Evolutionary conservation across 2,888 invertebrate species (phyloP).

Genomic region (Pemphredon lugubris): DNA sequence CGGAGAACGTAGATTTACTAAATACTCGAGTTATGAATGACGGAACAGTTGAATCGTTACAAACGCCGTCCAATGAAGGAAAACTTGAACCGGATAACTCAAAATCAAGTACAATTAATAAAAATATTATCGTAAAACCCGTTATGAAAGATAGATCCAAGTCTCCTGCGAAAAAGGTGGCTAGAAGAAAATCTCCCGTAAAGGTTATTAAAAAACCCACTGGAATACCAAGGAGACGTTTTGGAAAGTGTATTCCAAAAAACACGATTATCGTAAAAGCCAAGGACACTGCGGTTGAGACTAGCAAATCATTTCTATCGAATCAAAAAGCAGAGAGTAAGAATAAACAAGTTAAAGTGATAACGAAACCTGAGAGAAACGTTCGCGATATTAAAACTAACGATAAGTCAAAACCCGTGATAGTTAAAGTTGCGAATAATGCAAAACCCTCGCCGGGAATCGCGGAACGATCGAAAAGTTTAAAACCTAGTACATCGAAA

Average conservation of each 20-base stretch:
- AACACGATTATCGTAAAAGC: slow-evolving; percentile 50
- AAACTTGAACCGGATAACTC: no score
- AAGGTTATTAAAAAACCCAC: slow-evolving; percentile 65
- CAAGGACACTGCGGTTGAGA: slow-evolving; percentile 49
- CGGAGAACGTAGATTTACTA: background rate
- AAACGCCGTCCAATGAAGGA: no score
- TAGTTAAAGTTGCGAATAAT: background rate
- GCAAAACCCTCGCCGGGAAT: background rate
- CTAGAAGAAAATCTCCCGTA: slow-evolving; percentile 72
- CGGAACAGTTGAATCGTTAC: background rate
- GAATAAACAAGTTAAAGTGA: background rate
- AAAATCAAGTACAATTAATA: slow-evolving; percentile 4
- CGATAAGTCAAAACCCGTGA: background rate
- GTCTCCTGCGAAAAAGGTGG: slow-evolving; percentile 74
- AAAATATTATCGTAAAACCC: background rate
- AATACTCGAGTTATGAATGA: background rate
- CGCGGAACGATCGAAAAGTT: slow-evolving; percentile 58
- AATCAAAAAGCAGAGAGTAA: background rate
- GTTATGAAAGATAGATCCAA: slow-evolving; percentile 66
- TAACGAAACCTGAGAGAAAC: slow-evolving; percentile 1
- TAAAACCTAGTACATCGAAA: background rate
- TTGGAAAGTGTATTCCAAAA: slow-evolving; percentile 52
- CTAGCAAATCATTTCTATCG: slow-evolving; percentile 34
- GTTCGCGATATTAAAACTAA: background rate
- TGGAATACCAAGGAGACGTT: slow-evolving; percentile 51